A percentile compares a stretch with the other conserved stretches of the same genome.
These are phyloP conservation scores for Drosophila basisetae DNA, from an alignment of 2,888 invertebrate genomes.

Conservation along the genomic window DNA sequence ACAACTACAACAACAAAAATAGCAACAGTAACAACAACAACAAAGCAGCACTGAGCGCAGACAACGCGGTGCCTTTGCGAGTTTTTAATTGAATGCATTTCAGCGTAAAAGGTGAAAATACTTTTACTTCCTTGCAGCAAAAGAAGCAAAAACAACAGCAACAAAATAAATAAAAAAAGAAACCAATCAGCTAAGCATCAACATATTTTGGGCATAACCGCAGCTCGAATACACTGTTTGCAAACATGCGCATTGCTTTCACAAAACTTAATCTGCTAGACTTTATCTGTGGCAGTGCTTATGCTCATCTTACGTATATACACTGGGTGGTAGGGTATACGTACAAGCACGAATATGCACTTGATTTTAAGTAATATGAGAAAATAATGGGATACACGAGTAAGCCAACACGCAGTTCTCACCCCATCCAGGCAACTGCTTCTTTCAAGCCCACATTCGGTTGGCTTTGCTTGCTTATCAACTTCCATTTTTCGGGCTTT, in stretches of 20 bases:
- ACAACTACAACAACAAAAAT: not conserved
- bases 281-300: not conserved
- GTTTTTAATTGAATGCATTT: conserved; percentile 78
- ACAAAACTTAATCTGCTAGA: not conserved
- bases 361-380: not conserved
- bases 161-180: not conserved
- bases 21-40: conserved; percentile 1
- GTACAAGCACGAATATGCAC: too few species aligned
- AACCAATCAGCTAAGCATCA: conserved; percentile 18
- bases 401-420: conserved; percentile 31
- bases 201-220: conserved; percentile 11
- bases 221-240: conserved; percentile 17
- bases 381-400: conserved; percentile 23
- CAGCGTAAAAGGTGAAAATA: conserved; percentile 77
- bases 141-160: conserved; percentile 7
- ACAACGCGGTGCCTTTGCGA: conserved; percentile 63
- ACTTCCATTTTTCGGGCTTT: conserved; percentile 77
- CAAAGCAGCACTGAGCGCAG: conserved; percentile 24
- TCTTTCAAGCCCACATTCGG: conserved; percentile 50
- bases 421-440: conserved; percentile 1
- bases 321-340: conserved; percentile 11
- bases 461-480: conserved; percentile 73
- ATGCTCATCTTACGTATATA: not conserved
- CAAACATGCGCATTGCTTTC: not conserved
- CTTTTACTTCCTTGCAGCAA: conserved; percentile 45